Evolutionary conservation across 1,140 invertebrate species (phyloP).

Genomic region (Meloidogyne floridensis): DNA sequence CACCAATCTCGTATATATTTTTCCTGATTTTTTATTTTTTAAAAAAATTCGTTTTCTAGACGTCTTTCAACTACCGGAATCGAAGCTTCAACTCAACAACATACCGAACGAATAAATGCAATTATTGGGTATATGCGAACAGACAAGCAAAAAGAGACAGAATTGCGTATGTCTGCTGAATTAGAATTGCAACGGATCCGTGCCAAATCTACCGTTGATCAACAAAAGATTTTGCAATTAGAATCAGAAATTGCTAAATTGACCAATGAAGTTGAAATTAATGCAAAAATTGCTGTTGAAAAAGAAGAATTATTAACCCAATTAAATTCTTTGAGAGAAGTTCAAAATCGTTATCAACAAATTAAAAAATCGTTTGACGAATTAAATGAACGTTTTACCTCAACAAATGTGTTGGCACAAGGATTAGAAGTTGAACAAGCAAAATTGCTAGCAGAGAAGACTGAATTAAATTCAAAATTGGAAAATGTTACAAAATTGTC

Average conservation of each 20-base stretch:
- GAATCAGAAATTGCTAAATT: constrained; percentile 28
- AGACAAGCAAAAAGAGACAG: constrained; percentile 40
- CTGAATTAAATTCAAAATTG: constrained; percentile 19
- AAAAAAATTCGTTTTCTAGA: not conserved
- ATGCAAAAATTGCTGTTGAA: constrained; percentile 29
- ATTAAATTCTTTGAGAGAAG: constrained; percentile 23
- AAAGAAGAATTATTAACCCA: constrained; percentile 30
- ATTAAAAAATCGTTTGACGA: constrained; percentile 30
- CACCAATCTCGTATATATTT: constrained; percentile 14
- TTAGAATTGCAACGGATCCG: constrained; percentile 38
- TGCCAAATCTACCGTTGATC: constrained; percentile 34
- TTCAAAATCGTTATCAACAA: constrained; percentile 29
- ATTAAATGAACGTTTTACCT: constrained; percentile 13
- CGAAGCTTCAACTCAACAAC: constrained; percentile 17
- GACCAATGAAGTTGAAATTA: constrained; percentile 25
- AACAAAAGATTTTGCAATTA: constrained; percentile 28
- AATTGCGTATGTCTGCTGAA: constrained; percentile 41
- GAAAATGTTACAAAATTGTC: constrained; percentile 10
- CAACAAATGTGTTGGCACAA: not conserved
- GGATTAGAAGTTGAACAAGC: constrained; percentile 17
- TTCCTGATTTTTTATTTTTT: not conserved
- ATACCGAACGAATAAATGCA: constrained; percentile 22
- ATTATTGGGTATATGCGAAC: constrained; percentile 41
- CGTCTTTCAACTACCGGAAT: constrained; percentile 19
- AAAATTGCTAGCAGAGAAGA: constrained; percentile 17